Percentiles rank a stretch among this genome's conserved stretches.
Conservation (phyloP, 2,113 vertebrate genomes). For the Cisticola juncidis region DNA sequence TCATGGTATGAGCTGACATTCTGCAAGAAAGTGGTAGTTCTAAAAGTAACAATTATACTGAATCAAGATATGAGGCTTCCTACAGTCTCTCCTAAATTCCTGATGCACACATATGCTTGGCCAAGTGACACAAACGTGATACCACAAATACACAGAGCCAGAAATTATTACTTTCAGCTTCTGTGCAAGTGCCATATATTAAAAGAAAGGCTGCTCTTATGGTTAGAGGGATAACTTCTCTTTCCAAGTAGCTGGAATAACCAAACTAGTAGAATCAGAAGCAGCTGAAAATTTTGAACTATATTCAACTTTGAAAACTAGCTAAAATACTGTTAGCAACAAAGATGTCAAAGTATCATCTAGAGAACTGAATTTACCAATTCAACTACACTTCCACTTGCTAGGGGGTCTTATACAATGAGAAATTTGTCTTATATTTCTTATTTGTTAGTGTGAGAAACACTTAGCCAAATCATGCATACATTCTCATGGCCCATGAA, state of each 20-base stretch:
- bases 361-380: neutral
- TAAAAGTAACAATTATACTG: neutral
- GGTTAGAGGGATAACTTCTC: neutral
- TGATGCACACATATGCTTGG: neutral
- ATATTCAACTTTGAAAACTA: neutral
- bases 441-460: neutral
- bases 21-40: neutral
- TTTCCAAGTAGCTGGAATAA: neutral
- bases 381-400: neutral
- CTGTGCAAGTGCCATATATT: neutral
- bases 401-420: neutral
- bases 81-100: neutral
- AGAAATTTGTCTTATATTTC: neutral
- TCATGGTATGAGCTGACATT: neutral
- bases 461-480: neutral
- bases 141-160: neutral
- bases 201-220: neutral
- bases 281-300: neutral
- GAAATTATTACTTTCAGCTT: neutral
- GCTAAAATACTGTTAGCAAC: neutral
- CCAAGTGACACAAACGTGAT: neutral
- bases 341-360: neutral
- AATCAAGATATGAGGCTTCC: neutral
- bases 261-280: neutral
- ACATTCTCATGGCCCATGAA: rapidly evolving